Base-by-base conservation (phyloP, 2,797 vertebrate genomes). In the Enteromius thamalakanensis region DNA sequence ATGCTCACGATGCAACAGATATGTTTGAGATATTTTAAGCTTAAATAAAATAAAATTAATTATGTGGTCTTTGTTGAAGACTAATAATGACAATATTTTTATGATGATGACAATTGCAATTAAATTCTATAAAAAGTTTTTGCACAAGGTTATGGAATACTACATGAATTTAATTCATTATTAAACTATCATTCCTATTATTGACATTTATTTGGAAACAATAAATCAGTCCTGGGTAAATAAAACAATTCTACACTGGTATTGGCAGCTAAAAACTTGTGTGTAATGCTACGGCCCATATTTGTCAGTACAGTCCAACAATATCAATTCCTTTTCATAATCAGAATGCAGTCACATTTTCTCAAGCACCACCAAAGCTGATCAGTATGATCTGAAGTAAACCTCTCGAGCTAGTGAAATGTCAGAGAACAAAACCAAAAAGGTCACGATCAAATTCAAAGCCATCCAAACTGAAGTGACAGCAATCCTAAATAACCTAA, bases 401-500 rank as follows among this genome's bases (percentile, higher is more conserved):
- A 42, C 26, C 47, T 23, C 67, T 42, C 3, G 2, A 64, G 19
- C 40, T 3, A 34, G 69, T 23, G 7, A 51, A 72, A 72, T 40
- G 32, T n/a, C 60, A 76, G 45, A 53, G 26, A 32, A 67, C 60
- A 82, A 75, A 76, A 42, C 47, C 32, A 29, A 53, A 76, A 82
- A 76, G 32, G 32, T 76, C 80, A 67, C 2, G 0, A 40, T 67
- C 71, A 76, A 82, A 82, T 64, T 75, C 60, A 64, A 80, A 85
- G 71, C 32, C 70, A 76, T 62, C 78, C 79, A 55, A 42, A 26
- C 80, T 40, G 55, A 47, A 74, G 21, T 49, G 32, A 70, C 78
- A 70, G 49, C 68, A 32, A 45, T 84, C 74, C 51, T 29, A 55
- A 64, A 67, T 81, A 81, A 76, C 21, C 65, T 29, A 78, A 78